Conservation (phyloP, 2,113 vertebrate species). For the Ellobius talpinus region DNA sequence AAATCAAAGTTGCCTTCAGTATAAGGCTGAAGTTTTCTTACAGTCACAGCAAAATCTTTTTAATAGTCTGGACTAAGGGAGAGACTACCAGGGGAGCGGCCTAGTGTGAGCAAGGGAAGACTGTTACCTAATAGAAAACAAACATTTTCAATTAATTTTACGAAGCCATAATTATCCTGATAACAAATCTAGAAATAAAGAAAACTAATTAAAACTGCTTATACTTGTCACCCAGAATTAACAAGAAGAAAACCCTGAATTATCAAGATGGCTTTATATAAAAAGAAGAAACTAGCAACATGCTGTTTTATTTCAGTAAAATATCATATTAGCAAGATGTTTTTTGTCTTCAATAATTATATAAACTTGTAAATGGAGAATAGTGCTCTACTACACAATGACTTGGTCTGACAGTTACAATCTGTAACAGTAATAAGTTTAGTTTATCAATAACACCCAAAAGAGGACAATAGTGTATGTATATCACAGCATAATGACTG, state of each 20-base stretch:
- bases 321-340: background rate
- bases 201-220: background rate
- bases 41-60: background rate
- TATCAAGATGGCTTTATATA: background rate
- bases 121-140: background rate
- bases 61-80: background rate
- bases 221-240: background rate
- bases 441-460: background rate
- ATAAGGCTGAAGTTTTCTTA: background rate
- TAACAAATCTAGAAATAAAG: background rate
- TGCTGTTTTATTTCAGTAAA: background rate
- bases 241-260: background rate
- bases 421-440: background rate
- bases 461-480: background rate
- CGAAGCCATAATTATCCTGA: background rate
- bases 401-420: background rate
- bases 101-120: background rate
- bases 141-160: background rate
- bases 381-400: background rate
- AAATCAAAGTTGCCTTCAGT: background rate
- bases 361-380: background rate
- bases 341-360: background rate
- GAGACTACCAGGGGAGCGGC: background rate
- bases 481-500: background rate
- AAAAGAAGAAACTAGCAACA: background rate